Evolutionary conservation across 2,797 vertebrate species (phyloP), one percentile per base, ranked within the genome.

Genomic region (Macropodus opercularis): DNA sequence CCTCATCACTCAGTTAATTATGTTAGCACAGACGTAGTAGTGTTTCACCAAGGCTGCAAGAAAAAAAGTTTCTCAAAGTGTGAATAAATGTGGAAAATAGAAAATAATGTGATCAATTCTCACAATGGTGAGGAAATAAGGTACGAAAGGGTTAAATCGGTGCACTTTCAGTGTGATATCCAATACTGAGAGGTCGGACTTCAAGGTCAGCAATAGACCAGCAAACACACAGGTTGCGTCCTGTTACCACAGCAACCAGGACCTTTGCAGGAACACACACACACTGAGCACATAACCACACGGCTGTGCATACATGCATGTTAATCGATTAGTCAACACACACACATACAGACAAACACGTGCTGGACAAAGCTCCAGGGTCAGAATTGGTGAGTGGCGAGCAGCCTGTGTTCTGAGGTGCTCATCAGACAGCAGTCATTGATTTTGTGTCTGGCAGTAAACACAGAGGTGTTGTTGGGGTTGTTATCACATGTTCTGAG

Each of bases 371-470:
- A 50, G 34, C 56, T 58, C 24, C 43, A 48, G 69, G 52, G 40
- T 62, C 50, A 59, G 58, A 48, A 4, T 7, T 36, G 18, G 47
- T n/a, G n/a, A n/a, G n/a, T n/a, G n/a, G 38, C 3, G 1, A 40
- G 40, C 60, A 51, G 42, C 44, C 39, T 26, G 39, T 27, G 35
- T 1, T 34, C 47, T 49, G 47, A 61, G 71, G 61, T 65, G 23
- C 49, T 38, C 27, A 67, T 71, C 48, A 53, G 60, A 60, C 44
- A 47, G 52, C 66, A 35, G 41, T n/a, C n/a, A 77, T 81, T 70
- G 75, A 82, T 85, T 80, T 79, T 55, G 54, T 81, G 68, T 72
- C 58, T 3, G 50, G 51, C 18, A 1, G 21, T 68, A 41, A 71
- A 78, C 43, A 18, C 39, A 21, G 60, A 66, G 47, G 58, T 19